Evolutionary conservation across 92 coral and sea anemone species (phyloP), one percentile per base, ranked within the genome.

Genomic region (Paragorgia papillata): DNA sequence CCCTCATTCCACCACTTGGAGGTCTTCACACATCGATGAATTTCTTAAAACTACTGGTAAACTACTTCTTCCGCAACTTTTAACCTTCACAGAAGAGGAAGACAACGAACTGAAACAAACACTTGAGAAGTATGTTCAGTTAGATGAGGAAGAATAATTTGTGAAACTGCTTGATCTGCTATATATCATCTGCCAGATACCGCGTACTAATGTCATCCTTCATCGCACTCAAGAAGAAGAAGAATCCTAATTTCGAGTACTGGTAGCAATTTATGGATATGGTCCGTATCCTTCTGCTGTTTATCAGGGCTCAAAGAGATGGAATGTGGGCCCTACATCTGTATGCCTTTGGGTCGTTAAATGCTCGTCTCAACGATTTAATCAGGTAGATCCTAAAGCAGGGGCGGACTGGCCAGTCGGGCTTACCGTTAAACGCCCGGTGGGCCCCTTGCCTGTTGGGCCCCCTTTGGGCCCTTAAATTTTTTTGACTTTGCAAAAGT

Each of bases 21-120:
- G 88, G 84, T n/a, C 88, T 84, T 7, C 88, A 79, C 39, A 79
- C 69, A 24, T 69, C 87, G 13, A 76, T 83, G 87, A 66, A 68
- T 32, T 83, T 76, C 24, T 79, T 83, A 9, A 76, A 76, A 35
- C 71, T 29, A 35, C 57, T 76, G 17, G 87, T 79, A 34, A 61
- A 76, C 35, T 83, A 83, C 69, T 76, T 57, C 29, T 18, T 17
- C 12, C 71, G 57, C 17, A 76, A 67, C 13, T 79, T 79, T 19
- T 66, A 76, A 2, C 21, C 25, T 22, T 78, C 65, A 24, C 68
- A 46, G 20, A 76, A 83, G 83, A 44, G 62, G 12, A 83, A 76
- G 24, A 29, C 27, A 6, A 83, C 51, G 24, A 24, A 57, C 26
- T 51, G 76, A 48, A 79, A 73, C 55, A 6, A 37, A 54, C 69